Percentiles rank a stretch among this genome's conserved stretches.
phyloP scores from a whole-genome alignment of 2,113 vertebrate species.

The Catharus fuscescens region DNA sequence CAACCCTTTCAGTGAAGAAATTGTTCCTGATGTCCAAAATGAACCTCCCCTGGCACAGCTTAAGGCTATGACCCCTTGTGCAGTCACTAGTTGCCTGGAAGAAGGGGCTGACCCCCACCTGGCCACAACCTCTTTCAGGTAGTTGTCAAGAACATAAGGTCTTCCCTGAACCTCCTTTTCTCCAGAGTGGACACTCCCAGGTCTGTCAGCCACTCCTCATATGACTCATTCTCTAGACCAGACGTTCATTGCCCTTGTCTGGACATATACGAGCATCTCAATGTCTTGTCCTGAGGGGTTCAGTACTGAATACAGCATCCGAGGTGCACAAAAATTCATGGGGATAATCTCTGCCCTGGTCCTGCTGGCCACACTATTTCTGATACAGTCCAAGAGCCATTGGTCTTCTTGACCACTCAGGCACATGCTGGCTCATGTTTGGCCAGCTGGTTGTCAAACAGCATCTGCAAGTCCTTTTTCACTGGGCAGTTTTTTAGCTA shows the following conservation, averaged over 20 bases:
- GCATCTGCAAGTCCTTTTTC: not conserved
- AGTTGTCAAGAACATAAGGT: not conserved
- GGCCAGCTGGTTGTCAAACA: not conserved
- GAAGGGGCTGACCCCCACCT: not conserved
- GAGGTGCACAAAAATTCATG: accelerated
- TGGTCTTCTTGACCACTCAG: not conserved
- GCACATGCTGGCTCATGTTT: accelerated
- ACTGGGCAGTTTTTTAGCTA: not conserved
- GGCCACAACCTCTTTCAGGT: not conserved
- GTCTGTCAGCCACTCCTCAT: not conserved
- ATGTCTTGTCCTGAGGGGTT: no score
- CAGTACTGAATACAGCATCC: not conserved
- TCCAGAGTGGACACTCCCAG: not conserved
- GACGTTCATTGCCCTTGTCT: not conserved
- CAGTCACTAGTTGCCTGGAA: not conserved
- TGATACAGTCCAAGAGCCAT: not conserved
- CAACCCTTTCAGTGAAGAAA: not conserved
- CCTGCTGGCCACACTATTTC: not conserved
- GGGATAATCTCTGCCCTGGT: not conserved
- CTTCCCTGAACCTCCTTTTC: not conserved
- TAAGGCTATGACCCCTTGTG: not conserved
- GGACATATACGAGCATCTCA: not conserved
- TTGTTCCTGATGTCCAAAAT: not conserved
- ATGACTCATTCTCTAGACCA: not conserved
- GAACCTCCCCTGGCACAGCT: not conserved